These are phyloP conservation scores for Gallinago paraguaiae DNA, from an alignment of 2,113 vertebrate species.

Conservation along the genomic window DNA sequence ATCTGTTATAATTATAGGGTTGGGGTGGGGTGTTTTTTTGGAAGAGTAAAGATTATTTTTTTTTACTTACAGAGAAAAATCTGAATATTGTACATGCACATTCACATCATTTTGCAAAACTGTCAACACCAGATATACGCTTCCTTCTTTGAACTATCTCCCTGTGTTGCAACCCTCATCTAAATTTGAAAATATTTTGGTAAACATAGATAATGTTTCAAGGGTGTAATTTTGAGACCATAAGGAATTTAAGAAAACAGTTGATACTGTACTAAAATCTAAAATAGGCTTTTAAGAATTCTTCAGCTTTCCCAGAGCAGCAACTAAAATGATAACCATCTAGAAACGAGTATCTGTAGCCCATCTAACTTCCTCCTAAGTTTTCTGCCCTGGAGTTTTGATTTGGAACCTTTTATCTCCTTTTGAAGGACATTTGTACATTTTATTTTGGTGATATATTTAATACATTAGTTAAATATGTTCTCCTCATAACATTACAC, in stretches of 20 bases:
- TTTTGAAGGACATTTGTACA: not conserved
- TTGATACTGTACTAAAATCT: constrained; percentile 19
- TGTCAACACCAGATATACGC: constrained; percentile 34
- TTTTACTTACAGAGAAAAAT: constrained; percentile 26
- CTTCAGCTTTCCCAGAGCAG: not conserved
- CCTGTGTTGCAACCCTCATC: constrained; percentile 25
- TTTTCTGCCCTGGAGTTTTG: not conserved
- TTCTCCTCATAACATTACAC: not conserved
- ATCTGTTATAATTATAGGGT: constrained; percentile 24
- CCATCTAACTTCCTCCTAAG: not conserved
- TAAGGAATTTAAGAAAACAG: constrained; percentile 58
- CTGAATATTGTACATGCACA: not conserved
- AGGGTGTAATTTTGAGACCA: constrained; percentile 38
- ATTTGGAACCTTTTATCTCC: not conserved
- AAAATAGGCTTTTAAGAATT: constrained; percentile 20
- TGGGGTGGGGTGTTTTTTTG: not conserved
- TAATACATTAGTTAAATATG: not conserved
- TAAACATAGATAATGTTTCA: constrained; percentile 60
- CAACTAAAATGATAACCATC: not conserved
- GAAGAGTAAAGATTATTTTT: not conserved
- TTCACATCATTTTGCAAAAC: constrained; percentile 39
- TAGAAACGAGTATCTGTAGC: not conserved
- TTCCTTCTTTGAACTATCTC: constrained; percentile 41
- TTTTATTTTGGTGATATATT: not conserved
- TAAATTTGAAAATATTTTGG: constrained; percentile 63